These are phyloP conservation scores for Cinara cedri DNA, from an alignment of 2,888 invertebrate genomes.

Conservation along the genomic window DNA sequence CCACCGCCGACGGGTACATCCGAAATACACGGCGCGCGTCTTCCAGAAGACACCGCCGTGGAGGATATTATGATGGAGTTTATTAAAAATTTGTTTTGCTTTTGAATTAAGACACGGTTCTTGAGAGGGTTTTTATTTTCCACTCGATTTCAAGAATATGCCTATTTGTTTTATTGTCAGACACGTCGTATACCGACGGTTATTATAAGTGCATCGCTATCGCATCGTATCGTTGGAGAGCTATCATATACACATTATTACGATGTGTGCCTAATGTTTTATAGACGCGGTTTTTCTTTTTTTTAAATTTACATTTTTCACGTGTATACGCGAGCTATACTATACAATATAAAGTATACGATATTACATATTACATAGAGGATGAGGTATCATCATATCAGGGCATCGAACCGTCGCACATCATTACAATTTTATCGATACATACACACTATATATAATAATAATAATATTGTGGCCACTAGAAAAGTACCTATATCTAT, in stretches of 20 bases:
- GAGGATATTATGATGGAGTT: conserved; percentile 8
- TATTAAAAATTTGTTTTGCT: conserved; percentile 42
- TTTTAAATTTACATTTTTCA: no score
- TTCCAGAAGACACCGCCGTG: conserved; percentile 21
- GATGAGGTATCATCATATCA: no score
- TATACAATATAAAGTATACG: neutral
- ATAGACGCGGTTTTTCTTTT: no score
- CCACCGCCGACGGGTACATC: conserved; percentile 27
- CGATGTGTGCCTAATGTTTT: no score
- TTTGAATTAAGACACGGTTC: conserved; percentile 5
- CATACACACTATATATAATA: neutral
- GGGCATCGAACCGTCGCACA: conserved; percentile 44
- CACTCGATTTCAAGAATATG: no score
- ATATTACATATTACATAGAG: no score
- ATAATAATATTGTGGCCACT: no score
- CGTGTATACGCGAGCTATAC: no score
- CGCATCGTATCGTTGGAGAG: conserved; percentile 1
- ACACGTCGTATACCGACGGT: conserved; percentile 19
- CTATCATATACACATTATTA: neutral
- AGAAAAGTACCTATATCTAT: neutral
- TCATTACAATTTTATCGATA: conserved; percentile 28
- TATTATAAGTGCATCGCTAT: conserved; percentile 10
- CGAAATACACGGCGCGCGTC: conserved; percentile 23
- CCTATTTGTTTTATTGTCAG: conserved; percentile 32
- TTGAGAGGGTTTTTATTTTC: neutral